phyloP scores from a whole-genome alignment of 2,888 invertebrate genomes.

The Psylliodes chrysocephalus region DNA sequence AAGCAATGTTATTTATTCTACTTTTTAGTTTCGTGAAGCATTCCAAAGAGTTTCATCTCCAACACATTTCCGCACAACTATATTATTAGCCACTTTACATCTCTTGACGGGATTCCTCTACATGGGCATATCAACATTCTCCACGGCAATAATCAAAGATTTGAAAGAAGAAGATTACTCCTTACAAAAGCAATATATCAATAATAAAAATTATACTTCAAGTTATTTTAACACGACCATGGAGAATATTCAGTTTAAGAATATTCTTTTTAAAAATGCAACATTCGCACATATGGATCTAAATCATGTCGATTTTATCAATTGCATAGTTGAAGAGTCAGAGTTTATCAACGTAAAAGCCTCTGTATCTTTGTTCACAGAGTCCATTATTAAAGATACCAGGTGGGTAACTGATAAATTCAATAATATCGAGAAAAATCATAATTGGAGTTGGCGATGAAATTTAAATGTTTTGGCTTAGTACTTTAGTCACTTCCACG shows the following conservation, averaged over 20 bases:
- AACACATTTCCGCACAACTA: constrained; percentile 71
- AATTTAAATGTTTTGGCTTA: no score
- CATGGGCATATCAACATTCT: constrained; percentile 69
- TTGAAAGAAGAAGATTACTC: constrained; percentile 62
- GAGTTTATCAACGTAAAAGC: constrained; percentile 78
- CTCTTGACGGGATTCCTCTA: constrained; percentile 67
- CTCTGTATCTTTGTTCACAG: constrained; percentile 74
- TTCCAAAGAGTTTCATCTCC: constrained; percentile 75
- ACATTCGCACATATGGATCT: constrained; percentile 75
- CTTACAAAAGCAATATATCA: constrained; percentile 52
- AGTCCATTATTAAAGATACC: constrained; percentile 71
- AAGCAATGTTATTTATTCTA: neutral
- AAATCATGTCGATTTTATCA: constrained; percentile 77
- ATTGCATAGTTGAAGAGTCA: constrained; percentile 76
- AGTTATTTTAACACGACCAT: constrained; percentile 70
- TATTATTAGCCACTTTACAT: constrained; percentile 70
- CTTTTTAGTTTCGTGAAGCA: constrained; percentile 75
- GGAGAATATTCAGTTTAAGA: constrained; percentile 73
- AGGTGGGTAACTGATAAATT: constrained; percentile 67
- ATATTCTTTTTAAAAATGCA: constrained; percentile 71
- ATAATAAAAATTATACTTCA: constrained; percentile 54
- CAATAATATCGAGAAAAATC: no score
- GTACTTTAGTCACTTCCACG: no score
- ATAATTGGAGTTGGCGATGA: no score
- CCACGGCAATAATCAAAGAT: constrained; percentile 65